phyloP scores from a whole-genome alignment of 1,140 invertebrate species.

The Drosophila paulistorum region DNA sequence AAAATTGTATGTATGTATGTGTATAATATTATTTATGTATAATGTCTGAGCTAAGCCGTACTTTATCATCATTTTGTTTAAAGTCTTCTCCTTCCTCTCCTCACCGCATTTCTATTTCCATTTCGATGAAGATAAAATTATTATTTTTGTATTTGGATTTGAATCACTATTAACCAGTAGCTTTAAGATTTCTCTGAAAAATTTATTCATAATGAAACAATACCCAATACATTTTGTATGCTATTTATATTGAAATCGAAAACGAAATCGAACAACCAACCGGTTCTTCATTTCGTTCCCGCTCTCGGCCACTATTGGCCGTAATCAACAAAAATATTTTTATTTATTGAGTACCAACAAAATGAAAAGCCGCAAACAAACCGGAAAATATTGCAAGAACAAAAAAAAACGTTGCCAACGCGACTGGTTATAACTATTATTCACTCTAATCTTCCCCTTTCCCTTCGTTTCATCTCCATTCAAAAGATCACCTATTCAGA shows the following conservation, averaged over 20 bases:
- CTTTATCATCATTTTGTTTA: slow-evolving; percentile 21
- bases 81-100: slow-evolving; percentile 7
- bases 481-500: slow-evolving; percentile 18
- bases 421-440: slow-evolving; percentile 26
- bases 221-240: slow-evolving; percentile 12
- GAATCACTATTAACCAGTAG: slow-evolving; percentile 3
- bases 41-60: slow-evolving; percentile 2
- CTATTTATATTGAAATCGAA: slow-evolving; percentile 8
- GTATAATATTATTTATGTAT: not conserved
- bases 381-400: slow-evolving; percentile 51
- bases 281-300: slow-evolving; percentile 38
- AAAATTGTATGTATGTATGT: not conserved
- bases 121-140: not conserved
- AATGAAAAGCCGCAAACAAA: slow-evolving; percentile 69
- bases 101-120: not conserved
- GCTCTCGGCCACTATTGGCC: slow-evolving; percentile 6
- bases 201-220: slow-evolving; percentile 16
- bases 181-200: slow-evolving; percentile 14
- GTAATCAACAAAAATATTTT: slow-evolving; percentile 56
- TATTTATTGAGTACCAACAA: slow-evolving; percentile 53
- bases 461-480: not conserved
- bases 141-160: slow-evolving; percentile 4
- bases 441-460: not conserved
- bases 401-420: slow-evolving; percentile 33
- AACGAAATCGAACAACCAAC: slow-evolving; percentile 18